A percentile compares a stretch with the other conserved stretches of the same genome.
Conservation (phyloP, 2,113 vertebrate species). For the Pristiophorus japonicus region DNA sequence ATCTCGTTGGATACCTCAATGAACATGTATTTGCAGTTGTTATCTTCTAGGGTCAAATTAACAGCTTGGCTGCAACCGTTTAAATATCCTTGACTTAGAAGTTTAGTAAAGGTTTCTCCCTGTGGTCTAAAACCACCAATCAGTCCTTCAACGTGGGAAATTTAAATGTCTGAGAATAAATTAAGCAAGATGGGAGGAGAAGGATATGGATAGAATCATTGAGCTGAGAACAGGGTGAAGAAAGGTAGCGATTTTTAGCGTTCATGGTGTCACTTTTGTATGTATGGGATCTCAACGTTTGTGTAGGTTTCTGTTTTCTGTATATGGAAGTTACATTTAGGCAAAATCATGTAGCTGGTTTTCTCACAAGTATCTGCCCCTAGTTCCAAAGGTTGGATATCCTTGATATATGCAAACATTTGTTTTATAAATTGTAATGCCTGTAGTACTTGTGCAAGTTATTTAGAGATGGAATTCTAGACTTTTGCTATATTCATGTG, state of each 20-base stretch:
- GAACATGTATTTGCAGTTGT: neutral
- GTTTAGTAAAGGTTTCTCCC: neutral
- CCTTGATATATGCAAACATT: neutral
- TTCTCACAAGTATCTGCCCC: neutral
- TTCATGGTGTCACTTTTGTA: neutral
- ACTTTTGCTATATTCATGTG: neutral
- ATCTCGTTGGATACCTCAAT: neutral
- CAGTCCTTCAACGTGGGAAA: neutral
- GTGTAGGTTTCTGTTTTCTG: neutral
- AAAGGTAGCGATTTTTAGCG: neutral
- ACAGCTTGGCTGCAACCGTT: neutral
- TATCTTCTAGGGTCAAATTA: neutral
- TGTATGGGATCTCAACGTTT: neutral
- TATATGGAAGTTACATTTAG: neutral
- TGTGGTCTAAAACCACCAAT: neutral
- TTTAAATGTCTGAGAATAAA: neutral
- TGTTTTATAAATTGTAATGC: neutral
- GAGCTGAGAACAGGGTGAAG: neutral
- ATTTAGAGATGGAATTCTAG: neutral
- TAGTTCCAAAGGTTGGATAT: neutral
- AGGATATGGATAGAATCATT: neutral
- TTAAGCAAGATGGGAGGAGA: neutral
- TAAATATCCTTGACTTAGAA: neutral
- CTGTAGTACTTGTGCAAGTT: neutral
- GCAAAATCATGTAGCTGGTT: neutral